Evolutionary conservation across 2,888 invertebrate genomes (phyloP).

Genomic region (Drosophila bunnanda): DNA sequence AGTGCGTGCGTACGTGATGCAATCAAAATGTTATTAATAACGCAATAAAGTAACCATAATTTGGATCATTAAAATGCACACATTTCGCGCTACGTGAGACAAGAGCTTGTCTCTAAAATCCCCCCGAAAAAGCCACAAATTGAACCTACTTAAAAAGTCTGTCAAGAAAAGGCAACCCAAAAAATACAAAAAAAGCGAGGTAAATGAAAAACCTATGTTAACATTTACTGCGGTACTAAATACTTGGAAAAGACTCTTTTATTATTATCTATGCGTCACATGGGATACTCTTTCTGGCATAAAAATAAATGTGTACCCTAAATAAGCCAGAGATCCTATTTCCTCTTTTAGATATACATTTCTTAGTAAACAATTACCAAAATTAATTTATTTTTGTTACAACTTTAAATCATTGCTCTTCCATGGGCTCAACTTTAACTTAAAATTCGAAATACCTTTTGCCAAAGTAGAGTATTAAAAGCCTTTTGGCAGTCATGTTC

Average conservation of each 20-base stretch:
- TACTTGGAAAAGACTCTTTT: not conserved
- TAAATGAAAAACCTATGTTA: slow-evolving; percentile 35
- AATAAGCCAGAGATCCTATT: not conserved
- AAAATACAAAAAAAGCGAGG: slow-evolving; percentile 3
- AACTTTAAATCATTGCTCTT: not conserved
- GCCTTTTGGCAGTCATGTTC: slow-evolving; percentile 47
- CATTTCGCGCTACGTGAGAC: slow-evolving; percentile 69
- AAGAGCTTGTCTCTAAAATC: slow-evolving; percentile 17
- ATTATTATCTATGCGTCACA: too few relatives aligned
- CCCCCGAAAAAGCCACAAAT: slow-evolving; percentile 7
- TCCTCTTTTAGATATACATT: not conserved
- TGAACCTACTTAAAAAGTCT: slow-evolving; percentile 17
- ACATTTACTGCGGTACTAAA: slow-evolving; percentile 16
- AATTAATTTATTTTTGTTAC: too few relatives aligned
- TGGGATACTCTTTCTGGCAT: not conserved
- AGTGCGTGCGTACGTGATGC: slow-evolving; percentile 72
- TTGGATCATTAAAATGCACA: slow-evolving; percentile 78
- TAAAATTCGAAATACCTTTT: not conserved
- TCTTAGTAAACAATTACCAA: too few relatives aligned
- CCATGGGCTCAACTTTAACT: not conserved
- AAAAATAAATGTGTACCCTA: not conserved
- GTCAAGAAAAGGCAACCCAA: slow-evolving; percentile 3
- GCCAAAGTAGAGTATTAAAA: slow-evolving; percentile 13
- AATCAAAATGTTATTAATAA: slow-evolving; percentile 79
- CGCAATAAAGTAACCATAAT: slow-evolving; percentile 78